phyloP scores from a whole-genome alignment of 2,797 vertebrate species.

The Lepus oiostolus region DNA sequence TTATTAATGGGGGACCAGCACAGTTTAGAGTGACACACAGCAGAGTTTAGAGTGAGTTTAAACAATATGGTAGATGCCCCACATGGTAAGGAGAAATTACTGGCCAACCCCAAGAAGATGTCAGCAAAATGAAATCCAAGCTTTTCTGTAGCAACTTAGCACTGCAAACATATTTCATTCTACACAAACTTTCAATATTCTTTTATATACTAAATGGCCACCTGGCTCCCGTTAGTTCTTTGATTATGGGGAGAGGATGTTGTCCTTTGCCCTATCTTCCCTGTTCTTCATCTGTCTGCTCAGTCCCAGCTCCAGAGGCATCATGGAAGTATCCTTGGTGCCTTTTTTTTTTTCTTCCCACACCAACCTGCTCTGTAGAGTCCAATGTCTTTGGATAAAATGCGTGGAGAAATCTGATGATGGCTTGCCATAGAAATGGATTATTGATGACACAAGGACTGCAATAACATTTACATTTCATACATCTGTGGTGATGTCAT shows the following conservation, averaged over 20 bases:
- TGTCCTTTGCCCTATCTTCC: not conserved
- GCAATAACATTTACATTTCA: not conserved
- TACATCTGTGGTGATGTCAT: not conserved
- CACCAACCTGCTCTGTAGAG: not conserved
- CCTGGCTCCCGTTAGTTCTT: not conserved
- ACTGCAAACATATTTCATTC: not conserved
- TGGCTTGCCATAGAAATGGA: not conserved
- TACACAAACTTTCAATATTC: not conserved
- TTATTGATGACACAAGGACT: not conserved
- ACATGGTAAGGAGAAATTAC: constrained; percentile 70
- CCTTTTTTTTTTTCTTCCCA: not conserved
- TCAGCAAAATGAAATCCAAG: not conserved
- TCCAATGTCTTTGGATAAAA: not conserved
- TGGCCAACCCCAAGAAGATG: constrained; percentile 52
- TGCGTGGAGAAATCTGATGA: not conserved
- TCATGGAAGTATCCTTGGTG: not conserved
- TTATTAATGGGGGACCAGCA: constrained; percentile 84
- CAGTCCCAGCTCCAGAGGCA: not conserved
- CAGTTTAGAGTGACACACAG: constrained; percentile 70
- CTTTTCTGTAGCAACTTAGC: not conserved
- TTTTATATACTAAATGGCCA: not conserved
- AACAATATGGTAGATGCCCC: constrained; percentile 67
- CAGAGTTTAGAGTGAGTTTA: constrained; percentile 78
- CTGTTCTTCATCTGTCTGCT: not conserved
- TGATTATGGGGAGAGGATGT: not conserved